Evolutionary conservation across 1,140 invertebrate species (phyloP).

Genomic region (Cyrtorhinus lividipennis): DNA sequence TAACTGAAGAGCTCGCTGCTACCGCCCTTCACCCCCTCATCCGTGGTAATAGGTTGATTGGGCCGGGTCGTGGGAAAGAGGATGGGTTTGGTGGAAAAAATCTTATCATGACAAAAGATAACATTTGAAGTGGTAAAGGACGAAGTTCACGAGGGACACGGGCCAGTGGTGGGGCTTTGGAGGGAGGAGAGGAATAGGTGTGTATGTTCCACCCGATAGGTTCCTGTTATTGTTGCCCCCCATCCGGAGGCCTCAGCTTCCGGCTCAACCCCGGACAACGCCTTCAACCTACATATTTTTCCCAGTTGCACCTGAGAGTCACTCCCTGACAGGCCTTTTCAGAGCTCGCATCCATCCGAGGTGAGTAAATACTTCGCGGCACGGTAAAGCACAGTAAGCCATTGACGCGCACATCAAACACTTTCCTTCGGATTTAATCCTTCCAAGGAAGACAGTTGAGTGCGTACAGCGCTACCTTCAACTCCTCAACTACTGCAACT

Average conservation of each 20-base stretch:
- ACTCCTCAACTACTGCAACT: neutral
- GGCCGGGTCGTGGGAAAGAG: neutral
- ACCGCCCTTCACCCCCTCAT: neutral
- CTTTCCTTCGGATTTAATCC: neutral
- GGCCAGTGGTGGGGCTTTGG: neutral
- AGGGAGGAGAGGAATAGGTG: neutral
- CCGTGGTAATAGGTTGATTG: neutral
- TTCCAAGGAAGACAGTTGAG: neutral
- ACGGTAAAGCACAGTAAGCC: neutral
- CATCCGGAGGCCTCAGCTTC: neutral
- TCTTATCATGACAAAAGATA: neutral
- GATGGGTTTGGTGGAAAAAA: neutral
- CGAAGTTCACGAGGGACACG: too few relatives aligned
- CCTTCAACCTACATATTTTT: neutral
- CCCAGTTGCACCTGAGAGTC: constrained; percentile 6
- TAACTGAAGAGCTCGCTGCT: neutral
- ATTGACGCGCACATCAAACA: too few relatives aligned
- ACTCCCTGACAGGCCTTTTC: neutral
- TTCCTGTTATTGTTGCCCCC: neutral
- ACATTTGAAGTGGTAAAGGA: neutral
- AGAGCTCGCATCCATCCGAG: neutral
- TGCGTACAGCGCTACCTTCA: neutral
- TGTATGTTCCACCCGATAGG: neutral
- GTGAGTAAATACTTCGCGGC: too few relatives aligned
- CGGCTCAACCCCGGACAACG: neutral